Evolutionary conservation across 2,113 vertebrate genomes (phyloP), one percentile per base, ranked within the genome.

Genomic region (Octodon degus): DNA sequence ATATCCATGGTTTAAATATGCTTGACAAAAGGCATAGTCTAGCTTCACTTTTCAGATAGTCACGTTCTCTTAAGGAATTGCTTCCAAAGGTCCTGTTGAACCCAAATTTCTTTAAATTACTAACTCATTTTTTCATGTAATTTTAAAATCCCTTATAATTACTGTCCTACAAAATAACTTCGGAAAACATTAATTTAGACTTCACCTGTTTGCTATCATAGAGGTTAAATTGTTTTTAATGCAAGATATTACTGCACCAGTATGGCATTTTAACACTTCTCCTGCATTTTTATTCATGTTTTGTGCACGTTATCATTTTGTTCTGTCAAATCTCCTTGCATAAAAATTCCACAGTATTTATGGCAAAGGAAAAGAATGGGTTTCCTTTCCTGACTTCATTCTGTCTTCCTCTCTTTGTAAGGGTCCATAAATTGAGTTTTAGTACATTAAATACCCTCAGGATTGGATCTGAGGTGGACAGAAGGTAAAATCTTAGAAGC

Each of bases 61-160:
- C 34, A 62, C 40, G 20, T 1, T 89, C 34, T 22, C 20, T 14
- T 47, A 65, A 50, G 27, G 4, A 53, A 88, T 67, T 95, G 87
- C 43, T 94, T 87, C 14, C 25, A 92, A 17, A 53, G 19, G 10
- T 60, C 9, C 37, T 24, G 5, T 87, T 84, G 81, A 43, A 93
- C 5, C 43, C 32, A 87, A 17, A 77, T 92, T 77, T 11, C 30
- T 17, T 37, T 67, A 53, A 14, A 67, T 30, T 92, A 58, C n/a
- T 74, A 65, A 88, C 67, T 68, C 68, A 77, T 34, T 87, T 93
- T 89, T 88, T 84, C 27, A 58, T 77, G 11, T 77, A 37, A 91
- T 16, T 89, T 89, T 92, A 90, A 37, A 91, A 62, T 10, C 11
- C 19, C 83, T 1, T 12, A 34, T 84, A 93, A 63, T 70, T 72